These are phyloP conservation scores for Leptinotarsa lineolata DNA, from an alignment of 1,140 invertebrate species.

Conservation along the genomic window DNA sequence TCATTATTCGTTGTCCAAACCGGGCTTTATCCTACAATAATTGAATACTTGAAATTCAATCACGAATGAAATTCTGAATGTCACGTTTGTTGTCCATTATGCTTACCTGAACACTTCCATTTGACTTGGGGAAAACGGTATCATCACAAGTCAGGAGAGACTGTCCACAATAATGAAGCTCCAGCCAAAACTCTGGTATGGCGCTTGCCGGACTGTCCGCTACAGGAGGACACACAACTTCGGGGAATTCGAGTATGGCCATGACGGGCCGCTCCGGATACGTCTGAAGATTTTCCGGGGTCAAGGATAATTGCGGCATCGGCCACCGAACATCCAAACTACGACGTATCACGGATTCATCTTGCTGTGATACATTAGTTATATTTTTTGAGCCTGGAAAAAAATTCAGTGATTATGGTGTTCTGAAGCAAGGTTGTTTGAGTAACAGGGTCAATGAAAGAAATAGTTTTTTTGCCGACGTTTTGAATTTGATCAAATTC, in stretches of 20 bases:
- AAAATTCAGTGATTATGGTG: not conserved
- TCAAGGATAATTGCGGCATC: slow-evolving; percentile 68
- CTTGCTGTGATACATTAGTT: slow-evolving; percentile 24
- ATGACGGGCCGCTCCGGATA: slow-evolving; percentile 74
- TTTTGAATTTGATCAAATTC: too few relatives aligned
- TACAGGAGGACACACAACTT: slow-evolving; percentile 65
- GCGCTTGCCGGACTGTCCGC: slow-evolving; percentile 61
- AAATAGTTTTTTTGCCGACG: too few relatives aligned
- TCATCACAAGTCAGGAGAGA: slow-evolving; percentile 52
- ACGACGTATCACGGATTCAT: slow-evolving; percentile 59
- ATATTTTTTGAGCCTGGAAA: slow-evolving; percentile 24
- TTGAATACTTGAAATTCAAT: too few relatives aligned
- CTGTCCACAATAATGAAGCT: slow-evolving; percentile 76
- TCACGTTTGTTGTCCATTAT: not conserved
- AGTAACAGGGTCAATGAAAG: too few relatives aligned
- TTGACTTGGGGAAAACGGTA: slow-evolving; percentile 25
- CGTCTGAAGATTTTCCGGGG: slow-evolving; percentile 74
- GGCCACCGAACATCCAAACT: slow-evolving; percentile 80
- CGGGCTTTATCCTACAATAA: too few relatives aligned
- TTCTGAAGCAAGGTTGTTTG: too few relatives aligned
- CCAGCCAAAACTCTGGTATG: slow-evolving; percentile 72
- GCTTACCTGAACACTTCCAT: slow-evolving; percentile 45
- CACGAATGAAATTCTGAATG: too few relatives aligned
- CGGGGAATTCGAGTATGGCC: slow-evolving; percentile 72
- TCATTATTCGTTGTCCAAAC: too few relatives aligned